Evolutionary conservation across 2,888 invertebrate genomes (phyloP), one percentile per base, ranked within the genome.

Genomic region (Drosophila eohydei): DNA sequence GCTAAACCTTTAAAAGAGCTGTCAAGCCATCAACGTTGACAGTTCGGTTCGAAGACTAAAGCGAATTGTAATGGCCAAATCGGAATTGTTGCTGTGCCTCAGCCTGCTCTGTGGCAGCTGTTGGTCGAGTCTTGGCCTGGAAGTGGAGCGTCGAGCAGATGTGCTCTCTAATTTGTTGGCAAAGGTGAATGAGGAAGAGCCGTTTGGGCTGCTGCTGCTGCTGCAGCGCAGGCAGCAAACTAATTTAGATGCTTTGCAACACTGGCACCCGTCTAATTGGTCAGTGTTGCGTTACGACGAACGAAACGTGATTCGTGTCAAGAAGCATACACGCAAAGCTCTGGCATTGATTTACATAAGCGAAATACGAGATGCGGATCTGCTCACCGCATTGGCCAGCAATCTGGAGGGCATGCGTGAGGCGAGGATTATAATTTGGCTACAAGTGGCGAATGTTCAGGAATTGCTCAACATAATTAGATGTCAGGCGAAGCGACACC

Each of bases 251-350:
- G 36, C 51, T 0, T 21, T 80, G 44, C 59, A 71, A 36, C 40
- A 68, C n/a, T 52, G 65, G 7, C 56, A 46, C 2, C 16, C 56
- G 11, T 0, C 26, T 0, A 9, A 61, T n/a, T 88, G 71, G 74
- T 61, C 83, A n/a, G 46, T 69, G 6, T 32, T 85, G 38, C 74
- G 86, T 2, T 36, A 50, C 4, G 62, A 80, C 28, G 74, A 80
- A 21, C 40, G 7, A 0, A 14, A 38, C 1, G 11, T 30, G 6
- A 48, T 78, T 4, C 30, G 55, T 8, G 21, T 80, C 4, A 43
- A 40, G 3, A 26, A 38, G 9, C 2, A 2, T 6, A 61, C 36
- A 12, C 61, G 50, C 0, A 30, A 52, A 0, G 21, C 46, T 0
- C 9, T 83, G 28, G 74, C 74, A 0, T 4, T 88, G n/a, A 28